A percentile compares a stretch with the other conserved stretches of the same genome.
These are phyloP conservation scores for Pseudomyrmex gracilis DNA, from an alignment of 1,140 invertebrate genomes.

Conservation along the genomic window DNA sequence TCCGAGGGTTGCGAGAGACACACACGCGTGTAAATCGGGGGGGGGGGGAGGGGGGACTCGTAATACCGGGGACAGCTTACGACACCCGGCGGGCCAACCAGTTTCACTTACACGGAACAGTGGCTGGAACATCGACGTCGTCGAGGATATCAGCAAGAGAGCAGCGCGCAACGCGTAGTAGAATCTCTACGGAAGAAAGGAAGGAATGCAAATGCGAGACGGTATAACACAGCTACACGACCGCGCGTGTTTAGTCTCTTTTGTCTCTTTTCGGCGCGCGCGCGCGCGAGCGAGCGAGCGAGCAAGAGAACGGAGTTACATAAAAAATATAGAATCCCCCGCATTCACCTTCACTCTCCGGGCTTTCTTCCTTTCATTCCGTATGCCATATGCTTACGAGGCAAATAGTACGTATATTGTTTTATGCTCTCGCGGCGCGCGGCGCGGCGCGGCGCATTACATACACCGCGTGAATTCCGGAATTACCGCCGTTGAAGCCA, in stretches of 20 bases:
- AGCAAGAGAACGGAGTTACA: conserved; percentile 19
- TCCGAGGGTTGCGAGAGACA: not conserved
- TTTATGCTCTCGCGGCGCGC: not conserved
- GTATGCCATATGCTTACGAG: conserved; percentile 3
- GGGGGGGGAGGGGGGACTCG: no score
- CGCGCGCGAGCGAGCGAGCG: no score
- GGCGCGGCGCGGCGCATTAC: not conserved
- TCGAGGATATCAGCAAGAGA: conserved; percentile 48
- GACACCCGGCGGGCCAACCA: conserved; percentile 75
- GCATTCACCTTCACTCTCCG: conserved; percentile 33
- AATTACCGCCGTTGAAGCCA: not conserved
- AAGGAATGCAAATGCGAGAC: conserved; percentile 51
- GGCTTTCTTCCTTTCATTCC: conserved; percentile 40
- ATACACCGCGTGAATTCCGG: not conserved
- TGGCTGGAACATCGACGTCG: conserved; percentile 60
- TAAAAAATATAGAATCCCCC: conserved; percentile 52
- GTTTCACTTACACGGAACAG: conserved; percentile 75
- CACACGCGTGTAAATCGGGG: conserved; percentile 62
- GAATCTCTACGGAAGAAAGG: conserved; percentile 45
- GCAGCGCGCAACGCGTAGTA: not conserved
- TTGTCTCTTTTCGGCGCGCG: conserved; percentile 11
- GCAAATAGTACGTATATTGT: conserved; percentile 34
- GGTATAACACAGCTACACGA: conserved; percentile 34
- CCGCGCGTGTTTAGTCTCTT: conserved; percentile 31
- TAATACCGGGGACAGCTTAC: conserved; percentile 64